Base-by-base conservation (phyloP, 2,888 invertebrate genomes). In the Eremobia ochroleuca region DNA sequence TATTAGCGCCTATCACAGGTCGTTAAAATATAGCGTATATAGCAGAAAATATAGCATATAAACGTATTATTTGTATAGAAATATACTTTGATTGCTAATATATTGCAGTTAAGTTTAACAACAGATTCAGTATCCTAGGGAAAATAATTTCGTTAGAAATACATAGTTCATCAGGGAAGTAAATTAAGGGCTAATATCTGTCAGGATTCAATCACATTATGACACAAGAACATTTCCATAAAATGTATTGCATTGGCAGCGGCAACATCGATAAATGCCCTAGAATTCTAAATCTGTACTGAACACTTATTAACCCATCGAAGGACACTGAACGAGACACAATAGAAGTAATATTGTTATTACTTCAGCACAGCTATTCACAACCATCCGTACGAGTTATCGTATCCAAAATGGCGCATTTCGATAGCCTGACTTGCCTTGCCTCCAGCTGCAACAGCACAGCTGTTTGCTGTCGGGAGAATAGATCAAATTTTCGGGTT, bases 1-100 rank as follows among this genome's bases (percentile, higher is more conserved):
- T 82, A 69, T 69, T 77, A 79, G 37, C 76, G n/a, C 86, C 83
- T 85, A 90, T 89, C 89, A 88, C 90, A 90, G 85, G 86, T 88
- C 59, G 76, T 83, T 68, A 85, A 77, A 83, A 81, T 85, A 80
- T 80, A 82, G 73, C 73, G 43, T 79, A 78, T 58, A 79, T 78
- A 86, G 86, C 82, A 85, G 83, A 87, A 86, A 88, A 85, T 79
- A 87, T 86, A 79, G 82, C 79, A 73, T 75, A 65, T 68, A 73
- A 75, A 79, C 52, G 28, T n/a, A 76, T 62, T 49, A 46, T 69
- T 74, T 59, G 55, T 86, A 77, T 85, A 88, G 82, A 89, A 86
- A 87, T 86, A 83, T 86, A 85, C 68, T 87, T 69, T 82, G 77
- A 65, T 78, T 66, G 65, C 64, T 64, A 77, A 74, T 76, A 69